These are phyloP conservation scores for Teleopsis dalmanni DNA, from an alignment of 1,140 invertebrate genomes.

Conservation along the genomic window DNA sequence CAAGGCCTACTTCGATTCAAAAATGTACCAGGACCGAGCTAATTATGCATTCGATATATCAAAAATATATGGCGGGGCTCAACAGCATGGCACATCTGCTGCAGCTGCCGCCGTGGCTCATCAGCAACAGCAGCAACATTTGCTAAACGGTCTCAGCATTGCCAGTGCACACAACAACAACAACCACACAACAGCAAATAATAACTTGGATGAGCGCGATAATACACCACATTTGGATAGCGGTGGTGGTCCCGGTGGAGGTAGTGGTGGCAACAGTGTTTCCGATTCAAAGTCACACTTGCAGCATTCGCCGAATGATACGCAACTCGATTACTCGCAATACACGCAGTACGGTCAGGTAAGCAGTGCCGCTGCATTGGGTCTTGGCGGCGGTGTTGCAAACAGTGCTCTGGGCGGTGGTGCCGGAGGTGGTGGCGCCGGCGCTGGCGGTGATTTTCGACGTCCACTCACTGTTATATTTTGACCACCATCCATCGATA, in stretches of 20 bases:
- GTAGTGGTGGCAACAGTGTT: conserved; percentile 20
- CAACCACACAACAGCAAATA: conserved; percentile 25
- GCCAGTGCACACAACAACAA: conserved; percentile 12
- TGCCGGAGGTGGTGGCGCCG: conserved; percentile 20
- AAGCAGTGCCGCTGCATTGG: conserved; percentile 20
- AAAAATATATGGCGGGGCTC: conserved; percentile 54
- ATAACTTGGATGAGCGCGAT: conserved; percentile 37
- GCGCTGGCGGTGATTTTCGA: conserved; percentile 59
- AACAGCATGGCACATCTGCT: conserved; percentile 28
- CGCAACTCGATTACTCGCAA: conserved; percentile 37
- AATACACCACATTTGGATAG: conserved; percentile 37
- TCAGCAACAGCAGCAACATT: conserved; percentile 17
- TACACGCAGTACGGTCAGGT: conserved; percentile 45
- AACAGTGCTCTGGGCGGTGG: conserved; percentile 33
- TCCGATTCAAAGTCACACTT: conserved; percentile 33
- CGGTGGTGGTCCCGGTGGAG: conserved; percentile 13
- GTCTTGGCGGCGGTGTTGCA: conserved; percentile 27
- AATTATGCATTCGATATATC: conserved; percentile 59
- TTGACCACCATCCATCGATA: conserved; percentile 57
- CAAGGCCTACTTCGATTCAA: conserved; percentile 71
- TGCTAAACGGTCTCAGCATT: conserved; percentile 22
- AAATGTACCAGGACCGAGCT: conserved; percentile 72
- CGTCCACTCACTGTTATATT: conserved; percentile 78
- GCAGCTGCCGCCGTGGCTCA: conserved; percentile 34
- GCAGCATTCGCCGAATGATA: conserved; percentile 36